Base-by-base conservation (phyloP, 2,113 vertebrate species). In the Percopsis transmontana region DNA sequence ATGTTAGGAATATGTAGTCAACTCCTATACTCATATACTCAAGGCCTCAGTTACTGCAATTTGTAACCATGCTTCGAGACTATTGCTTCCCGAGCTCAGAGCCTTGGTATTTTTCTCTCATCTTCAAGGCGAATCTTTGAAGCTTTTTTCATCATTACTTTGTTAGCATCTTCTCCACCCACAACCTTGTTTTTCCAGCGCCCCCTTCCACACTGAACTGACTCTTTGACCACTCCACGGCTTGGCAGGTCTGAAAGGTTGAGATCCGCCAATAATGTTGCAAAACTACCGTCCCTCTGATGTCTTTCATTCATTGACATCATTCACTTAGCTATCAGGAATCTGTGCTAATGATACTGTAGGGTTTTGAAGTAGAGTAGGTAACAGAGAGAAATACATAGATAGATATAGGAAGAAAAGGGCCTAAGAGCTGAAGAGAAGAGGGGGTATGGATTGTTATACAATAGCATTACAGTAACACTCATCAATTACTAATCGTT, bases 181-280 rank as follows among this genome's bases (percentile, higher is more conserved):
- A 68, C 54, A 45, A 64, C 74, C 62, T 71, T 57, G 56, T 42
- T 45, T 65, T 48, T 33, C 27, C 14, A 1, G 52, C 14, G 53
- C 60, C 66, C 50, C 68, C 62, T 48, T 54, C 39, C 16, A 6
- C 66, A 27, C 42, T 61, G 19, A 61, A 65, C 65, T 65, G 65
- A 68, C 70, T 57, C 77, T 76, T 74, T 72, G 52, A 78, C 68
- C 75, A 60, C 60, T 68, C 52, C 39, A 14, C 41, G 12, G n/a
- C 44, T 51, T 18, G 1, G n/a, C 27, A 58, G 65, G 68, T 70
- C 59, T 66, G 15, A 80, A 71, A 77, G 47, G 58, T 57, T 16
- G 20, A 73, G 66, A 76, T 59, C 78, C 81, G 83, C 70, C 77
- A 77, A 73, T 79, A 87, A 83, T 64, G 61, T 58, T 33, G 71